phyloP scores from a whole-genome alignment of 1,140 invertebrate species.

The Brachionus paranguensis region DNA sequence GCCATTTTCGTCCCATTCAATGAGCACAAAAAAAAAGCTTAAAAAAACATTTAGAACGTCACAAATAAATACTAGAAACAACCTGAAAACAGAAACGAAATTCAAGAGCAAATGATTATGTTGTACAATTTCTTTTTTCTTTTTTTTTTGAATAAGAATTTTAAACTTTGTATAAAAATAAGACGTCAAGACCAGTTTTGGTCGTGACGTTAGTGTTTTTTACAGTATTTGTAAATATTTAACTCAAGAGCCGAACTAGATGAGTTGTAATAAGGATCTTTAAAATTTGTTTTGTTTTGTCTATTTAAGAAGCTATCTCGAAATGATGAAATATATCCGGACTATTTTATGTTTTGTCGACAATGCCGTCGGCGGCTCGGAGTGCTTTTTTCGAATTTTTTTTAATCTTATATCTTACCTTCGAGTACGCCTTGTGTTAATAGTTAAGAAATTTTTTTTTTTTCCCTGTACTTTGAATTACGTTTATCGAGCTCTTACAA shows the following conservation, averaged over 20 bases:
- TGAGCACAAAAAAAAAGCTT: background rate
- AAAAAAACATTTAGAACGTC: background rate
- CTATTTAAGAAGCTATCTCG: background rate
- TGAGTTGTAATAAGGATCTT: background rate
- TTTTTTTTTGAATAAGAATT: background rate
- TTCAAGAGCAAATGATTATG: background rate
- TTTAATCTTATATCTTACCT: background rate
- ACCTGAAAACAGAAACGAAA: background rate
- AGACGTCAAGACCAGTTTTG: background rate
- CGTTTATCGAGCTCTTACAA: background rate
- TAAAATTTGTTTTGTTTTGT: background rate
- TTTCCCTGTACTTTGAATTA: background rate
- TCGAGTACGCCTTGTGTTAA: background rate
- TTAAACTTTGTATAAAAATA: background rate
- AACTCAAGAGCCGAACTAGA: background rate
- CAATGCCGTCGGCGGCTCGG: background rate
- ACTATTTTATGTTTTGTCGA: background rate
- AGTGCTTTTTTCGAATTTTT: background rate
- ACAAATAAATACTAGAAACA: background rate
- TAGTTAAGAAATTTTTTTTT: background rate
- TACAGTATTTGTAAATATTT: background rate
- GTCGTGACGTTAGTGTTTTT: background rate
- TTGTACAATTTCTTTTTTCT: background rate
- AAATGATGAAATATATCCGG: background rate
- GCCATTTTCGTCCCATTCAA: background rate